These are phyloP conservation scores for Synanthedon formicaeformis DNA, from an alignment of 2,888 invertebrate genomes.

Conservation along the genomic window DNA sequence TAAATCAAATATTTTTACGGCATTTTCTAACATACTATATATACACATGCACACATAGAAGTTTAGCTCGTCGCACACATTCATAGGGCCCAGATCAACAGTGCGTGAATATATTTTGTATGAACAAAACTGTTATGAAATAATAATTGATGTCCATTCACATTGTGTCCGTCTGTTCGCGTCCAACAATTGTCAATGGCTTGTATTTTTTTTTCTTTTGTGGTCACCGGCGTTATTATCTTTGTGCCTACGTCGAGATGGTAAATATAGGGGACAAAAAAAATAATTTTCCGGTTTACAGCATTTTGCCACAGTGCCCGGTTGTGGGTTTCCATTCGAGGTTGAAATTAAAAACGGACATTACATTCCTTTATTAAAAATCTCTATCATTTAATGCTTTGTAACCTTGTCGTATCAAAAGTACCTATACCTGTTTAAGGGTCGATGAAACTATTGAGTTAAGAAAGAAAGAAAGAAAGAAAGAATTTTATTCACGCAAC, in stretches of 20 bases:
- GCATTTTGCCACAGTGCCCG: neutral
- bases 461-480: no score
- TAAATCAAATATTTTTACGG: constrained; percentile 46
- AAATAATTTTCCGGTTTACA: constrained; percentile 20
- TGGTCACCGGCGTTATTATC: constrained; percentile 31
- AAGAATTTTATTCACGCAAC: no score
- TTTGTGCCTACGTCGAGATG: constrained; percentile 12
- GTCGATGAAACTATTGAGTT: no score
- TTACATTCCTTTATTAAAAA: no score
- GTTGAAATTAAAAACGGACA: no score
- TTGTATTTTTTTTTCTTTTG: constrained; percentile 42
- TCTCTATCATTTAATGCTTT: no score
- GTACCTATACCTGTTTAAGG: no score
- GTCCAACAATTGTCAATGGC: constrained; percentile 36
- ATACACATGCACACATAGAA: constrained; percentile 15
- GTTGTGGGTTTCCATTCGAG: neutral
- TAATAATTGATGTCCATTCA: constrained; percentile 60
- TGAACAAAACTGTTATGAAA: constrained; percentile 69
- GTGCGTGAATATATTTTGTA: constrained; percentile 66
- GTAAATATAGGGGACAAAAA: constrained; percentile 20
- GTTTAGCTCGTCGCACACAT: constrained; percentile 12
- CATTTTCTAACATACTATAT: constrained; percentile 48
- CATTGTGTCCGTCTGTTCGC: constrained; percentile 33
- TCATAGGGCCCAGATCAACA: constrained; percentile 23
- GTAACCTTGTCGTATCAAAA: no score